Conservation (phyloP, 2,797 vertebrate species). For the Sebastes elongatus region DNA sequence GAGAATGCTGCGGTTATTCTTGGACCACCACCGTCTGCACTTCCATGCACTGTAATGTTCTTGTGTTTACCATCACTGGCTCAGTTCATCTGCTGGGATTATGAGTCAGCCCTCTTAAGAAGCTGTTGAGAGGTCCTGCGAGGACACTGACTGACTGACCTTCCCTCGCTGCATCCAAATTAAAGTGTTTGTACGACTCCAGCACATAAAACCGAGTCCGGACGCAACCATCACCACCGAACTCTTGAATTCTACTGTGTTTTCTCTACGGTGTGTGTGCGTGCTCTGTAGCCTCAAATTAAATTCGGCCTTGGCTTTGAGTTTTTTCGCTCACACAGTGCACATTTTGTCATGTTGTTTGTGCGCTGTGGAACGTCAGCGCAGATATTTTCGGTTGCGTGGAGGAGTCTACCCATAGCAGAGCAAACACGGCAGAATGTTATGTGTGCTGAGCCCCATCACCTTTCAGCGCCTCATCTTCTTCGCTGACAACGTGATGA, state of each 20-base stretch:
- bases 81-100: slow-evolving; percentile 56
- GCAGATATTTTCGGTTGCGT: slow-evolving; percentile 56
- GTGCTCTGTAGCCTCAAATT: slow-evolving; percentile 56
- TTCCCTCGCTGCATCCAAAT: slow-evolving; percentile 61
- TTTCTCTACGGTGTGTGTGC: slow-evolving; percentile 41
- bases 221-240: slow-evolving; percentile 35
- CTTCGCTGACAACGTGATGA: slow-evolving; percentile 49
- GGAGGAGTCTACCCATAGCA: slow-evolving; percentile 60
- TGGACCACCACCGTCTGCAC: slow-evolving; percentile 65
- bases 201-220: slow-evolving; percentile 47
- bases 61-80: slow-evolving; percentile 60
- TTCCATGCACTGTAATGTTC: slow-evolving; percentile 62
- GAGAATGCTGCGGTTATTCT: slow-evolving; percentile 74
- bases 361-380: slow-evolving; percentile 49
- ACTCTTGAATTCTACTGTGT: slow-evolving; percentile 29
- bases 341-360: slow-evolving; percentile 60
- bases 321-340: slow-evolving; percentile 37
- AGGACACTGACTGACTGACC: slow-evolving; percentile 71
- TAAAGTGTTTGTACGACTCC: slow-evolving; percentile 54
- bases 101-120: slow-evolving; percentile 52
- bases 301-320: slow-evolving; percentile 41
- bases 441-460: slow-evolving; percentile 57
- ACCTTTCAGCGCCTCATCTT: slow-evolving; percentile 40
- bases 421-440: slow-evolving; percentile 56
- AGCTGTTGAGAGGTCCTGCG: slow-evolving; percentile 61